Evolutionary conservation across 2,113 vertebrate genomes (phyloP).

Genomic region (Halcyon senegalensis): DNA sequence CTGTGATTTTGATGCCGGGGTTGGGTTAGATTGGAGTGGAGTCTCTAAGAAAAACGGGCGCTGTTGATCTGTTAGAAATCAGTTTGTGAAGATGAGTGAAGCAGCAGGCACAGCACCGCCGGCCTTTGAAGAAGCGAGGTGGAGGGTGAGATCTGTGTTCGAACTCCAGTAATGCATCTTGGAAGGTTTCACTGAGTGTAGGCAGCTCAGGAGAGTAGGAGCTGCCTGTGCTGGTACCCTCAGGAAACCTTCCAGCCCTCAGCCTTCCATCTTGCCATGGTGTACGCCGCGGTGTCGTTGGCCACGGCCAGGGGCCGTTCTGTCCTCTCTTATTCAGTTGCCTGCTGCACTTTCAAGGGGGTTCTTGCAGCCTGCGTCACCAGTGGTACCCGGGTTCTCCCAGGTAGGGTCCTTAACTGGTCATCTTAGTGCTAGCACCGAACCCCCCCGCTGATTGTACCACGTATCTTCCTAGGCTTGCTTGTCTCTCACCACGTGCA

Average conservation of each 20-base stretch:
- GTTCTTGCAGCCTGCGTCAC: too few relatives aligned
- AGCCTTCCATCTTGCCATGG: neutral
- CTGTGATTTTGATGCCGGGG: neutral
- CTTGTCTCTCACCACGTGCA: too few relatives aligned
- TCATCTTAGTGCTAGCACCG: too few relatives aligned
- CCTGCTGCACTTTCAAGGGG: too few relatives aligned
- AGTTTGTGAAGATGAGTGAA: neutral
- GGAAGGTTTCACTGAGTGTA: neutral
- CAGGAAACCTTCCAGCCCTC: neutral
- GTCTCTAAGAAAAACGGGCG: neutral
- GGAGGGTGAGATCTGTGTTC: neutral
- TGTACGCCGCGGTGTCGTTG: accelerated
- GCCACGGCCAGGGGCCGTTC: neutral
- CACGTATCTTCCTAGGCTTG: too few relatives aligned
- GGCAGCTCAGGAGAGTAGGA: neutral
- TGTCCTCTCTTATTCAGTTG: too few relatives aligned
- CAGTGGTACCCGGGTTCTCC: too few relatives aligned
- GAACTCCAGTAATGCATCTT: neutral
- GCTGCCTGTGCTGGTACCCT: neutral
- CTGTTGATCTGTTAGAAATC: neutral
- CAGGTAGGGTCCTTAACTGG: too few relatives aligned
- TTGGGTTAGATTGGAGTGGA: neutral
- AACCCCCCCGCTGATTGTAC: too few relatives aligned
- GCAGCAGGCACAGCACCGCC: neutral
- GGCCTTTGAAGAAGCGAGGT: neutral